phyloP scores from a whole-genome alignment of 2,888 invertebrate genomes.

The Athalia cordata region DNA sequence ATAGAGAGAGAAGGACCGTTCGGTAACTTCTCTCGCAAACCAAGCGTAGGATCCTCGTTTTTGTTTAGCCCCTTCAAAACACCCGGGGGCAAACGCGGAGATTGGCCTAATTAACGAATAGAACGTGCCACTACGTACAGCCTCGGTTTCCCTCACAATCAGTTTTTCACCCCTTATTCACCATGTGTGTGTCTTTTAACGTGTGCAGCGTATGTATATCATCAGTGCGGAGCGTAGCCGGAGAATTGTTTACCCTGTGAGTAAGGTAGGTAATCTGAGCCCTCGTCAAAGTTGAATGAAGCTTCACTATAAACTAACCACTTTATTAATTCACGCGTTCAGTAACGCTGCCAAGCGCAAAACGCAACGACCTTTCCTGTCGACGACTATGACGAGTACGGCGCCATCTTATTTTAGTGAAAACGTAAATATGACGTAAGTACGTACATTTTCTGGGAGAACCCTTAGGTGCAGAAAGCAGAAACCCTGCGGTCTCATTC shows the following conservation, averaged over 20 bases:
- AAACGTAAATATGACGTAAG: too few species aligned
- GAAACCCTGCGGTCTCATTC: too few species aligned
- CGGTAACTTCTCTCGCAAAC: conserved; percentile 31
- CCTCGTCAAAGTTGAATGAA: conserved; percentile 36
- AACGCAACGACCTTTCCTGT: not conserved
- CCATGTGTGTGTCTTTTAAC: not conserved
- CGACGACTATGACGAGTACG: conserved; percentile 1
- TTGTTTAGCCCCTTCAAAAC: conserved; percentile 37
- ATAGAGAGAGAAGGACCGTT: conserved; percentile 12
- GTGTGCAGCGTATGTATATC: not conserved
- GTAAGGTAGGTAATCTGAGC: conserved; percentile 12
- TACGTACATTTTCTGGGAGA: too few species aligned
- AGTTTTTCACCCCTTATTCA: not conserved
- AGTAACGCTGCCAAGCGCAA: not conserved
- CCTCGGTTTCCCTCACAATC: not conserved
- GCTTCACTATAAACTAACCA: conserved; percentile 37
- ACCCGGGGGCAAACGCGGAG: conserved; percentile 37
- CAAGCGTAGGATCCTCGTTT: conserved; percentile 32
- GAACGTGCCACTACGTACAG: conserved; percentile 52
- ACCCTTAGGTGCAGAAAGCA: too few species aligned
- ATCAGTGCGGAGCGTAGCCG: not conserved
- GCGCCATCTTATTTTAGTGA: not conserved
- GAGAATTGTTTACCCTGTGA: conserved; percentile 20
- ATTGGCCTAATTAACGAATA: conserved; percentile 64
- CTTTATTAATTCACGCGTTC: conserved; percentile 33